Evolutionary conservation across 2,888 invertebrate species (phyloP), one percentile per base, ranked within the genome.

Genomic region (Agelastica alni): DNA sequence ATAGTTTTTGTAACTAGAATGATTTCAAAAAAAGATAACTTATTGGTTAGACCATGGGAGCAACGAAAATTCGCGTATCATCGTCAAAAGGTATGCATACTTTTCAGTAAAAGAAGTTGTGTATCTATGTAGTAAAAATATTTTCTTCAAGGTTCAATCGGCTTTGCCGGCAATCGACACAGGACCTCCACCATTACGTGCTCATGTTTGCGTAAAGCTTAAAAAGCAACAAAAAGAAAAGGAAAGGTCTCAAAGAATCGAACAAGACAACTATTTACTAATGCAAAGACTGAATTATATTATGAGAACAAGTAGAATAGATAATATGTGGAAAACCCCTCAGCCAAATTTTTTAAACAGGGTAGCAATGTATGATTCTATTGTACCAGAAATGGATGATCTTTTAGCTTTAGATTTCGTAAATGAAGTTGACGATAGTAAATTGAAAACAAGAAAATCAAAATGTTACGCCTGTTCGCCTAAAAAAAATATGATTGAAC

Each of bases 11-110:
- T 3, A 7, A n/a, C n/a, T 31, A 42, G 13, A 22, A 86, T 89
- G 89, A 78, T 89, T 69, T 86, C 88, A 4, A 80, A 85, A 55
- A 79, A 86, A 64, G 88, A 89, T 67, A 87, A 88, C 73, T 77
- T 89, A 46, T 77, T 88, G 46, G 79, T 84, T 48, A 81, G 84
- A 60, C 89, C 89, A 1, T 89, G 88, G 86, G 83, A 87, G 67
- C 81, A 85, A 41, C 78, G 86, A 60, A 79, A 85, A 56, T 89
- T 83, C 74, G 82, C 84, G 63, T 84, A 88, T 66, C 89, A 89
- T 69, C 79, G 86, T 48, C 77, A 79, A 59, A 89, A 89, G 79
- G 86, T 86, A 72, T 20, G 37, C 31, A n/a, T n/a, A 5, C 2
- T 7, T 9, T 17, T 2, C 7, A n/a, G 18, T 18, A 18, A 14